phyloP scores from a whole-genome alignment of 2,888 invertebrate genomes.

The Ochropacha duplaris region DNA sequence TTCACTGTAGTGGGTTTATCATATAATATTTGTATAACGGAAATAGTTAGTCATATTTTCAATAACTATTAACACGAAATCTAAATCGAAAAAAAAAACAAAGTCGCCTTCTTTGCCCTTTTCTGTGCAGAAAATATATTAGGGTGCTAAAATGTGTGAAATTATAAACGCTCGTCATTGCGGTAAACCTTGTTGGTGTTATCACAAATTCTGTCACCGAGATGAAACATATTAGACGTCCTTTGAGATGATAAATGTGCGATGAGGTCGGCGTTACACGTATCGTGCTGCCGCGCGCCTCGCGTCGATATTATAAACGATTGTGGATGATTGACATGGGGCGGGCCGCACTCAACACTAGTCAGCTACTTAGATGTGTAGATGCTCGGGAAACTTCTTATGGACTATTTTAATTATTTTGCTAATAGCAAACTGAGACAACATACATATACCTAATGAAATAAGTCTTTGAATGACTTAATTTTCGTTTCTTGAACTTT shows the following conservation, averaged over 20 bases:
- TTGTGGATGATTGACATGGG: slow-evolving; percentile 72
- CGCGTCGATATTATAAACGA: slow-evolving; percentile 72
- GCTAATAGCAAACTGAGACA: too few relatives aligned
- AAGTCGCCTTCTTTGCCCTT: not conserved
- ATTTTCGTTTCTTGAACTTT: too few relatives aligned
- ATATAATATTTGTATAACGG: too few relatives aligned
- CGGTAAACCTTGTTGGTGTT: slow-evolving; percentile 39
- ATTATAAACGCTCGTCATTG: slow-evolving; percentile 49
- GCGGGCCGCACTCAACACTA: slow-evolving; percentile 8
- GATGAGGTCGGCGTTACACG: slow-evolving; percentile 51
- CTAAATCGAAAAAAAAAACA: not conserved
- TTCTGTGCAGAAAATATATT: slow-evolving; percentile 16
- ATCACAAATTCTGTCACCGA: slow-evolving; percentile 65
- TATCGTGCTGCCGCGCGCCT: slow-evolving; percentile 44
- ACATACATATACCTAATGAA: too few relatives aligned
- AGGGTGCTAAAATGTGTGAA: slow-evolving; percentile 36
- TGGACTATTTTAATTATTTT: too few relatives aligned
- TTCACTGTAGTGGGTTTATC: not conserved
- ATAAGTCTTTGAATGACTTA: too few relatives aligned
- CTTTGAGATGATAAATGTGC: slow-evolving; percentile 75
- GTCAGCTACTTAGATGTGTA: too few relatives aligned
- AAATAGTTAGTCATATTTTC: too few relatives aligned
- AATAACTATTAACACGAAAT: too few relatives aligned
- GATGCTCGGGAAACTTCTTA: too few relatives aligned
- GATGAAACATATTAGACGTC: slow-evolving; percentile 77